phyloP scores from a whole-genome alignment of 2,797 vertebrate genomes.

The Vespertilio murinus region DNA sequence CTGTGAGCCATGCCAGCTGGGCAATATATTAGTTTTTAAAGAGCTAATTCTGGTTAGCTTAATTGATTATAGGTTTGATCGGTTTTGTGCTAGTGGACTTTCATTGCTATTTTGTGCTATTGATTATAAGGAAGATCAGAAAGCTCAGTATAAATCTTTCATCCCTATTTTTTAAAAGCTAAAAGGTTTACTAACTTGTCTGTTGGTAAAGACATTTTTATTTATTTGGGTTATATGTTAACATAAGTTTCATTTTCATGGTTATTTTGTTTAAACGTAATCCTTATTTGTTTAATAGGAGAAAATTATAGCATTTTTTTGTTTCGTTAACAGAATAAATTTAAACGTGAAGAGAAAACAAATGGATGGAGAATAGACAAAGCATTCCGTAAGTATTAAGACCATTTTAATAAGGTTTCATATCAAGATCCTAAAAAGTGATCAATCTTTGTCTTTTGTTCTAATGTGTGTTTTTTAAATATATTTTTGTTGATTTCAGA shows the following conservation, averaged over 20 bases:
- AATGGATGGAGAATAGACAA: slow-evolving; percentile 98
- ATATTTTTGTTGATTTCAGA: too few relatives aligned
- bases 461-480: background rate
- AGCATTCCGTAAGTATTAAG: slow-evolving; percentile 94
- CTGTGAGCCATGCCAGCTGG: too few relatives aligned
- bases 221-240: background rate
- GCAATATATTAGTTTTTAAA: slow-evolving; percentile 38
- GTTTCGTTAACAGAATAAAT: slow-evolving; percentile 93
- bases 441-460: background rate
- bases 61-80: slow-evolving; percentile 13
- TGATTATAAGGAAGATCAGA: background rate
- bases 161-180: background rate
- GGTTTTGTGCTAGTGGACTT: background rate
- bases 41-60: background rate
- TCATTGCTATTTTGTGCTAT: background rate
- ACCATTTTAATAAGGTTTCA: background rate
- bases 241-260: background rate
- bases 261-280: background rate
- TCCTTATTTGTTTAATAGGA: slow-evolving; percentile 18
- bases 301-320: slow-evolving; percentile 50
- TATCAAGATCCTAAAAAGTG: background rate
- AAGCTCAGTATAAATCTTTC: slow-evolving; percentile 20
- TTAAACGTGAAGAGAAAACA: slow-evolving; percentile 95
- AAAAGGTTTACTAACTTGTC: slow-evolving; percentile 2
- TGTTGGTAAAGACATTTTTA: background rate